Evolutionary conservation across 2,797 vertebrate species (phyloP).

Genomic region (Streptopelia turtur): DNA sequence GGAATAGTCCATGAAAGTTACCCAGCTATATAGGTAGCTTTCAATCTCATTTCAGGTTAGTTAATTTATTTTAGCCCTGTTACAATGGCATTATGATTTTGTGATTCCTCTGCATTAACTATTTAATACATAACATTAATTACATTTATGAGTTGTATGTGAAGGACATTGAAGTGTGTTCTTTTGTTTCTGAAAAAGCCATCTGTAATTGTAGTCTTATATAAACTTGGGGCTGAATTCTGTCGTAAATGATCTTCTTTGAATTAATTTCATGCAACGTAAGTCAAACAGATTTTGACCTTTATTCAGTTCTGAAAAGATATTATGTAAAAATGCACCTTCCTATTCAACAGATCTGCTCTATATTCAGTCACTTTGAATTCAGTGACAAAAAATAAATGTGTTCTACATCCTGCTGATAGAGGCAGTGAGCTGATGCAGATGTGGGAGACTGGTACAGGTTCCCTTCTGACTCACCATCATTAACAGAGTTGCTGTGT

Average conservation of each 20-base stretch:
- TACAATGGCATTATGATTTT: neutral
- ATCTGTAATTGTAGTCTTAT: neutral
- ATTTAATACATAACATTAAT: neutral
- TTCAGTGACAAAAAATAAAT: slow-evolving; percentile 42
- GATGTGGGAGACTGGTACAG: neutral
- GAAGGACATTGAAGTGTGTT: neutral
- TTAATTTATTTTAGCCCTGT: neutral
- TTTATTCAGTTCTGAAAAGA: slow-evolving; percentile 33
- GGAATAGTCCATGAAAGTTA: neutral
- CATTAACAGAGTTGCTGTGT: slow-evolving; percentile 1
- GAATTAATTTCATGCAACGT: slow-evolving; percentile 33
- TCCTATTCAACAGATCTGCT: slow-evolving; percentile 39
- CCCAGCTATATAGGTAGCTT: neutral
- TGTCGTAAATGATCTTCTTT: slow-evolving; percentile 17
- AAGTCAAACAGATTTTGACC: slow-evolving; percentile 59
- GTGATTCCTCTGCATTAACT: neutral
- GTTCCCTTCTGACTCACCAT: slow-evolving; percentile 30
- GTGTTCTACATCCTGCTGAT: slow-evolving; percentile 19
- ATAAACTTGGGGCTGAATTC: neutral
- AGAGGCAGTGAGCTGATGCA: slow-evolving; percentile 9
- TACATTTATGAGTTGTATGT: neutral
- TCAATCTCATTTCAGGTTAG: neutral
- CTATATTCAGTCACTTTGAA: slow-evolving; percentile 23
- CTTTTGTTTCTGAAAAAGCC: slow-evolving; percentile 23
- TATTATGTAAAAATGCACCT: slow-evolving; percentile 28